Conservation (phyloP, 2,888 invertebrate species). For the Stenolophus ochropezus region DNA sequence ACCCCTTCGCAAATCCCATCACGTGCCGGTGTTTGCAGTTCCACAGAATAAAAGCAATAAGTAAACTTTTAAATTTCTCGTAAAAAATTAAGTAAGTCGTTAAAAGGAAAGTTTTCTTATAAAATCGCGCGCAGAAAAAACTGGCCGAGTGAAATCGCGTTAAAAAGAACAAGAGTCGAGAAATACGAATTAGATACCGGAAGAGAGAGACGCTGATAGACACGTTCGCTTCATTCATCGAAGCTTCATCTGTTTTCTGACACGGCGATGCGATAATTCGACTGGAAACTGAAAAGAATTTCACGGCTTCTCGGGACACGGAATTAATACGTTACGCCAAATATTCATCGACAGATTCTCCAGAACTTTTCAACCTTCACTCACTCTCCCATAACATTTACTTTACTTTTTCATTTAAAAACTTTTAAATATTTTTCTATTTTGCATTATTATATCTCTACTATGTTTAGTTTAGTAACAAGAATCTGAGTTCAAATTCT, state of each 20-base stretch:
- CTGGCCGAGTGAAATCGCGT: constrained; percentile 30
- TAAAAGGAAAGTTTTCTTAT: constrained; percentile 58
- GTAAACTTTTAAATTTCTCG: constrained; percentile 59
- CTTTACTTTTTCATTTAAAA: too few relatives aligned
- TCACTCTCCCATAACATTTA: too few relatives aligned
- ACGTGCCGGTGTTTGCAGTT: constrained; percentile 50
- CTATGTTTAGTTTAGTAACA: too few relatives aligned
- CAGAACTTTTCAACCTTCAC: not conserved
- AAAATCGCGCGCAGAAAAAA: constrained; percentile 48
- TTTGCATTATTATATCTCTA: too few relatives aligned
- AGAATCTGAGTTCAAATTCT: too few relatives aligned
- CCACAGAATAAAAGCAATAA: constrained; percentile 56
- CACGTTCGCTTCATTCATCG: constrained; percentile 8
- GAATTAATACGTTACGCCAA: not conserved
- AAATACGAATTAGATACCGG: constrained; percentile 49
- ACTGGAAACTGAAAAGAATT: constrained; percentile 5
- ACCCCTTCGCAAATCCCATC: constrained; percentile 44
- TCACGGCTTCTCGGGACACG: not conserved
- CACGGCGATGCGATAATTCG: constrained; percentile 2
- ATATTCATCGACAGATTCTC: not conserved
- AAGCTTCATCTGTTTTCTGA: constrained; percentile 36
- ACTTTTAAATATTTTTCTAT: too few relatives aligned
- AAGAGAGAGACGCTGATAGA: constrained; percentile 9
- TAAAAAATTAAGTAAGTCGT: constrained; percentile 58
- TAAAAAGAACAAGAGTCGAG: constrained; percentile 45